Evolutionary conservation across 2,888 invertebrate species (phyloP).

Genomic region (Drosophila villosipedis): DNA sequence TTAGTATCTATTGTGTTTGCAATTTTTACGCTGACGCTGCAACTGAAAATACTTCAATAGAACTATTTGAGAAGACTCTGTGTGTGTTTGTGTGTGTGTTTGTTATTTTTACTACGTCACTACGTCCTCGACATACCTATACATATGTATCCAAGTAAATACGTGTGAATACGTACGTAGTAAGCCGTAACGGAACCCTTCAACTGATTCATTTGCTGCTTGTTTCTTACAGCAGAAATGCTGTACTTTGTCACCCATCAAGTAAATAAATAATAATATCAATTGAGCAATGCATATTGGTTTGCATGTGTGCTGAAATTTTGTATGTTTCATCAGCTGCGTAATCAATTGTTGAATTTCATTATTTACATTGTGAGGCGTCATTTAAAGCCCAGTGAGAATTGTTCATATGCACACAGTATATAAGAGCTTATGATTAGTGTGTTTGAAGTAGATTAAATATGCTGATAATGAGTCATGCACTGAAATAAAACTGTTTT

Average conservation of each 20-base stretch:
- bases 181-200: conserved; percentile 12
- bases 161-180: conserved; percentile 2
- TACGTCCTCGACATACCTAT: conserved; percentile 64
- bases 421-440: no score
- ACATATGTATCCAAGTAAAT: conserved; percentile 9
- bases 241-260: neutral
- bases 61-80: conserved; percentile 45
- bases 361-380: neutral
- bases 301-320: neutral
- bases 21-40: conserved; percentile 76
- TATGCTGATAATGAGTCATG: conserved; percentile 9
- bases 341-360: neutral
- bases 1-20: conserved; percentile 66
- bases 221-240: neutral
- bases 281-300: neutral
- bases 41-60: conserved; percentile 64
- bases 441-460: neutral
- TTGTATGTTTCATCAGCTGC: neutral
- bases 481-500: conserved; percentile 1
- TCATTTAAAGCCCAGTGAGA: neutral
- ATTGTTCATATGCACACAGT: neutral
- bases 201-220: conserved; percentile 30
- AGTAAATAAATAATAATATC: neutral
- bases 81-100: conserved; percentile 14
- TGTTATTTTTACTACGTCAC: conserved; percentile 58